Evolutionary conservation across 2,797 vertebrate genomes (phyloP), one percentile per base, ranked within the genome.

Genomic region (Chaenodraco wilsoni): DNA sequence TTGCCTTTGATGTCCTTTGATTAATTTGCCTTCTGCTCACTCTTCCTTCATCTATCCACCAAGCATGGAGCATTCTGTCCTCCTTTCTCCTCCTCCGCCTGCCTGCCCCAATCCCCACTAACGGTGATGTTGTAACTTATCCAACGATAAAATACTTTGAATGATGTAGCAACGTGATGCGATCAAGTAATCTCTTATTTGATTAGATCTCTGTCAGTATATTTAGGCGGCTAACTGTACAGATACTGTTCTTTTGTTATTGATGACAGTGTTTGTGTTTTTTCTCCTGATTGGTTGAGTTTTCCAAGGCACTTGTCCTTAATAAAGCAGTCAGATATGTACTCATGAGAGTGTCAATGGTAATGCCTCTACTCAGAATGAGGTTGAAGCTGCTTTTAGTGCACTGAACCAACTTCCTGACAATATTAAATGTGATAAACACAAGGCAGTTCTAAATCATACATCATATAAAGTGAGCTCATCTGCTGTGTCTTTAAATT

Each of bases 1-100:
- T 79, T 74, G 61, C 78, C 92, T 94, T 94, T 94, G 91, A 95
- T 91, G 88, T 94, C 65, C 78, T 89, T 87, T 93, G 91, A 93
- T 94, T 94, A 93, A 90, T 91, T 89, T 88, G 89, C 79, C 86
- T 90, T 90, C 85, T 84, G 86, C 84, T 80, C 72, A 57, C 78
- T 87, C 76, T 72, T 79, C 81, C 74, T 78, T 67, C 73, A 74
- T 88, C 81, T 73, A 12, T 78, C 78, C 79, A 84, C 52, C 16
- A 45, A 82, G 74, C 82, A 69, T 64, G 40, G 69, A 74, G 61
- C 48, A 0, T 73, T 77, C 21, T n/a, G 66, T 23, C 33, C 71
- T 72, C 65, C 77, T 70, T 82, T 55, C 43, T 72, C 77, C 43
- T 72, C 77, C 69, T 48, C 31, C 14, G 33, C 52, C 55, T 63